Conservation (phyloP, 2,113 vertebrate genomes). For the Phodopus roborovskii region DNA sequence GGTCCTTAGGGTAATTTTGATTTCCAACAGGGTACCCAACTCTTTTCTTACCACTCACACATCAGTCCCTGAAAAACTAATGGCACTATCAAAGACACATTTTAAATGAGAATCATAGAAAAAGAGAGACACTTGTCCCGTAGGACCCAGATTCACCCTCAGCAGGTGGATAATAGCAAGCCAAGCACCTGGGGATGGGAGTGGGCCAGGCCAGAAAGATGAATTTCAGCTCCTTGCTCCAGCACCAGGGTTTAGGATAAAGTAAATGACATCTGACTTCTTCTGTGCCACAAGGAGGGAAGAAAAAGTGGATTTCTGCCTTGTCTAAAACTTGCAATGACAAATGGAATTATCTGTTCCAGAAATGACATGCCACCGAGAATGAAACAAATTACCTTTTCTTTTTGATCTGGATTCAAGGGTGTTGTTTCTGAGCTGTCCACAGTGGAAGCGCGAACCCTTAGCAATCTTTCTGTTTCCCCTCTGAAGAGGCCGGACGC, state of each 20-base stretch:
- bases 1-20: not conserved
- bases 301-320: not conserved
- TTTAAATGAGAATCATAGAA: not conserved
- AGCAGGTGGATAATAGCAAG: not conserved
- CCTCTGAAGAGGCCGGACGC: constrained; percentile 37
- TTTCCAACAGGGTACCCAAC: not conserved
- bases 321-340: constrained; percentile 37
- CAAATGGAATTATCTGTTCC: constrained; percentile 54
- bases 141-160: not conserved
- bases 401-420: constrained; percentile 19
- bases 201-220: not conserved
- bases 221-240: not conserved
- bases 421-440: constrained; percentile 7
- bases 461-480: constrained; percentile 41
- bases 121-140: not conserved
- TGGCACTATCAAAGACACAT: not conserved
- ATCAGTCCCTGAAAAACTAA: not conserved
- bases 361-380: constrained; percentile 8
- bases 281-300: not conserved
- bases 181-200: not conserved
- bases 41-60: not conserved
- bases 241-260: constrained; percentile 12
- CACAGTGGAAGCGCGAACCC: constrained; percentile 9
- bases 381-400: constrained; percentile 44
- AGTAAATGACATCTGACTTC: constrained; percentile 1